phyloP scores from a whole-genome alignment of 2,888 invertebrate species.

The Oscheius myriophilus region DNA sequence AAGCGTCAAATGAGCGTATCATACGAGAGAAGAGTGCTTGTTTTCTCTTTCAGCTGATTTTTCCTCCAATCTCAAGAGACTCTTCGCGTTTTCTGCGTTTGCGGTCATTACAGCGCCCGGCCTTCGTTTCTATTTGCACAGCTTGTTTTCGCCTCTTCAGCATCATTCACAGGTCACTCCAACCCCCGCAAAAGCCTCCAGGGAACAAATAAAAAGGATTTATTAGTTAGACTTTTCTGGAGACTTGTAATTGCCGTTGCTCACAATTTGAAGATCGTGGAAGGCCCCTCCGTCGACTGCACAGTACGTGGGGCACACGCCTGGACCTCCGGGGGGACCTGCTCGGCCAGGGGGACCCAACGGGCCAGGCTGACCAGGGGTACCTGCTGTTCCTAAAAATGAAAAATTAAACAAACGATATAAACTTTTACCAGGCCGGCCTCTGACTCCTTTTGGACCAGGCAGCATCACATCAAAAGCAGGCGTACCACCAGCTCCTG shows the following conservation, averaged over 20 bases:
- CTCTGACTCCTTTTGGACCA: too few relatives aligned
- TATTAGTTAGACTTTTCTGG: too few relatives aligned
- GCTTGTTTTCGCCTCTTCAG: slow-evolving; percentile 25
- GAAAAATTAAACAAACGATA: too few relatives aligned
- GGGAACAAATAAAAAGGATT: too few relatives aligned
- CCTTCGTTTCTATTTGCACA: slow-evolving; percentile 24
- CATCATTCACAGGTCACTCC: slow-evolving; percentile 31
- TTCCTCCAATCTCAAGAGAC: too few relatives aligned
- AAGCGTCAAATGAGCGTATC: too few relatives aligned
- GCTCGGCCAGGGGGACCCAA: slow-evolving; percentile 1
- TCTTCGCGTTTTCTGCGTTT: too few relatives aligned
- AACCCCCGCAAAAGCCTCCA: not conserved
- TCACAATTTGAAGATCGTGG: slow-evolving; percentile 15
- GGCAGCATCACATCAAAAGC: too few relatives aligned
- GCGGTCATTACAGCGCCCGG: not conserved
- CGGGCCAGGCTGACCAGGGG: not conserved
- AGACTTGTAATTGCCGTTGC: slow-evolving; percentile 18
- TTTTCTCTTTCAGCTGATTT: too few relatives aligned
- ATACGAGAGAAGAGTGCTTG: too few relatives aligned
- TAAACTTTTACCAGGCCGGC: too few relatives aligned
- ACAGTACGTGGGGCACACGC: slow-evolving; percentile 22
- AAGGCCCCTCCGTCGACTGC: slow-evolving; percentile 21
- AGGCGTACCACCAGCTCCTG: too few relatives aligned
- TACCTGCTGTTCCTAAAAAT: not conserved
- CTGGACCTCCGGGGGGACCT: slow-evolving; percentile 7